Evolutionary conservation across 2,113 vertebrate genomes (phyloP), one percentile per base, ranked within the genome.

Genomic region (Paraplagusia blochii): DNA sequence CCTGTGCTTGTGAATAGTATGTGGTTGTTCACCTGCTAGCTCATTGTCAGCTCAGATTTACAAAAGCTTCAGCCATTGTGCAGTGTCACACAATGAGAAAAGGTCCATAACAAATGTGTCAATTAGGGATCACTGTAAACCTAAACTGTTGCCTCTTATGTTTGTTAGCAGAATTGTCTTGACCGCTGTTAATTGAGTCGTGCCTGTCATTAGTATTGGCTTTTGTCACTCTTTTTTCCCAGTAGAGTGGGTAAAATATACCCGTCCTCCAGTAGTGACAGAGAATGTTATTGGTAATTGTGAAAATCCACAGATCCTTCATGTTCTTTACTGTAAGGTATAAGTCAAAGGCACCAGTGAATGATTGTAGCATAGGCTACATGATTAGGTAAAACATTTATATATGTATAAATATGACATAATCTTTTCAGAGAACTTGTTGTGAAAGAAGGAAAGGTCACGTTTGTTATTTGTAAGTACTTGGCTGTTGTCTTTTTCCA

Each of bases 241-340:
- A 52, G 39, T 45, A 67, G 15, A 63, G 59, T 53, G 65, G 60
- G 43, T 68, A 57, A 62, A 79, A 76, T 49, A 48, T 67, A 55
- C 72, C 80, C 72, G 66, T 85, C 66, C 63, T 66, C 53, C 16
- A 54, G 74, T 72, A 44, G 46, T 73, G 44, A 76, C 72, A 69
- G 67, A 79, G 72, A 81, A 80, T 72, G 77, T 61, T 73, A 66
- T 48, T 52, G 76, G 68, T 83, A 85, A 85, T 88, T 84, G 78
- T 66, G 51, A n/a, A n/a, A n/a, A n/a, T n/a, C 70, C 77, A 64
- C 78, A 79, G 79, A 85, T 87, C 81, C n/a, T n/a, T n/a, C n/a
- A n/a, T n/a, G n/a, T n/a, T n/a, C n/a, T n/a, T n/a, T n/a, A n/a
- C n/a, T n/a, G n/a, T n/a, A n/a, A n/a, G n/a, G n/a, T n/a, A n/a